Evolutionary conservation across 2,888 invertebrate genomes (phyloP).

Genomic region (Drosophila aldrichi): DNA sequence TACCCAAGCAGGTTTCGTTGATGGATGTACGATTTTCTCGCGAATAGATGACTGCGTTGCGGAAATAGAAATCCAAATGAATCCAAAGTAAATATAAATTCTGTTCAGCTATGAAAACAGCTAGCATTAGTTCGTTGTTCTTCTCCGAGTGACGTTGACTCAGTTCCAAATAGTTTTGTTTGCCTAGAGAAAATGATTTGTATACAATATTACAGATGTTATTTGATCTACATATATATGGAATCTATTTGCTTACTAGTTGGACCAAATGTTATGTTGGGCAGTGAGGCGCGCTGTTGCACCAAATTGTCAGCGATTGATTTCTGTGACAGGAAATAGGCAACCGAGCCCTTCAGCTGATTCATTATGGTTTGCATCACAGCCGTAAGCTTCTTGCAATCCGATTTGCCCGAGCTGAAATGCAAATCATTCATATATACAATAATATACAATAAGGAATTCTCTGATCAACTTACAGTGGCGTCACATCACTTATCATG

Average conservation of each 20-base stretch:
- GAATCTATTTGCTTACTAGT: conserved; percentile 30
- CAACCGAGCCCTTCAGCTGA: conserved; percentile 87
- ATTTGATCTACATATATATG: not conserved
- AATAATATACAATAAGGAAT: no score
- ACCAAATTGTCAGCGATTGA: conserved; percentile 86
- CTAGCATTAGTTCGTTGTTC: conserved; percentile 87
- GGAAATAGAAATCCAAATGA: conserved; percentile 90
- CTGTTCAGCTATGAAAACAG: conserved; percentile 89
- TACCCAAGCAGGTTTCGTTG: conserved; percentile 64
- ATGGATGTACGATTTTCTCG: conserved; percentile 65
- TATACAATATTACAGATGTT: not conserved
- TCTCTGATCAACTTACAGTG: conserved; percentile 48
- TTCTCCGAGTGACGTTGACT: conserved; percentile 87
- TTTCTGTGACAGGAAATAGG: conserved; percentile 87
- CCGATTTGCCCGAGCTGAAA: conserved; percentile 59
- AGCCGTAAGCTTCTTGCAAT: conserved; percentile 83
- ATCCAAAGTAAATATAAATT: conserved; percentile 92
- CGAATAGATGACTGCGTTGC: conserved; percentile 87
- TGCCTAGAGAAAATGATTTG: conserved; percentile 61
- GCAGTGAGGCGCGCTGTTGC: conserved; percentile 59
- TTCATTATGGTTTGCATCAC: conserved; percentile 87
- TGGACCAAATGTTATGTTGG: conserved; percentile 58
- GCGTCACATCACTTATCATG: conserved; percentile 59
- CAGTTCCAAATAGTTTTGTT: conserved; percentile 84
- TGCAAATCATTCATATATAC: not conserved